A percentile compares a stretch with the other conserved stretches of the same genome.
phyloP scores from a whole-genome alignment of 2,888 invertebrate species.

The Apodemia zela region DNA sequence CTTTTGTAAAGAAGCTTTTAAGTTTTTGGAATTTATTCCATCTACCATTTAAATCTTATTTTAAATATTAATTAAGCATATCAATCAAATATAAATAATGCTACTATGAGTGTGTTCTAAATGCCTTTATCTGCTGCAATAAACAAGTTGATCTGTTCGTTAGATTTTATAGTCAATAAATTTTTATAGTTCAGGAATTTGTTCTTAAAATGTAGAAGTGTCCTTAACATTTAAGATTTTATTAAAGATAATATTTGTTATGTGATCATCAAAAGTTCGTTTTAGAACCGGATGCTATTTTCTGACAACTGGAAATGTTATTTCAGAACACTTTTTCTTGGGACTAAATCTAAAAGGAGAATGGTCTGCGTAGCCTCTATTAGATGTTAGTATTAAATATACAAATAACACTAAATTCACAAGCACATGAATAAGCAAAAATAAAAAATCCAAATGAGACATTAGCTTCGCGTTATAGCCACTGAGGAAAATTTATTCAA shows the following conservation, averaged over 20 bases:
- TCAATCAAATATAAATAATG: too few relatives aligned
- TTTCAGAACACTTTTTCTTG: not conserved
- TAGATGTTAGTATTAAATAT: too few relatives aligned
- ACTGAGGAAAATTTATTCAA: too few relatives aligned
- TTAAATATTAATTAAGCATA: not conserved
- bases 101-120: not conserved
- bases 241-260: not conserved
- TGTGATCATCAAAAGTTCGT: not conserved
- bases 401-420: too few relatives aligned
- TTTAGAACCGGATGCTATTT: not conserved
- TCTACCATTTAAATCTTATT: not conserved
- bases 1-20: too few relatives aligned
- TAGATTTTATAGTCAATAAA: constrained; percentile 9
- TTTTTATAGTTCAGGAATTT: not conserved
- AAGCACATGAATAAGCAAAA: too few relatives aligned
- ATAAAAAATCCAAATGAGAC: too few relatives aligned
- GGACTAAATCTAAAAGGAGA: too few relatives aligned
- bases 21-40: too few relatives aligned
- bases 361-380: too few relatives aligned
- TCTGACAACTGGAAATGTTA: not conserved
- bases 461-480: too few relatives aligned
- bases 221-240: not conserved
- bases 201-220: not conserved
- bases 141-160: not conserved
- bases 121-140: not conserved